Evolutionary conservation across 2,888 invertebrate species (phyloP), one percentile per base, ranked within the genome.

Genomic region (Cantharis lateralis): DNA sequence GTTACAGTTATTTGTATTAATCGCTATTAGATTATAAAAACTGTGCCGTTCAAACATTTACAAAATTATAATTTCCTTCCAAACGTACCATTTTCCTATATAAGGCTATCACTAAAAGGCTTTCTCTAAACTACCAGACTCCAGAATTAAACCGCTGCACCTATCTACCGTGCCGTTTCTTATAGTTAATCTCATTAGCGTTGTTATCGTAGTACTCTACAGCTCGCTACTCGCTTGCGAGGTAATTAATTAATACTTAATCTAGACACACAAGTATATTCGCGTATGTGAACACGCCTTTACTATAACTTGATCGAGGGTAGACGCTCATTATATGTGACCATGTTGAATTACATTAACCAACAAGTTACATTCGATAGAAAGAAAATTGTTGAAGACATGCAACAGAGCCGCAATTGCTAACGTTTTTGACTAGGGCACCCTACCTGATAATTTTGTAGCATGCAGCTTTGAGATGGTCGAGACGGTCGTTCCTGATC

Each of bases 241-340:
- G 81, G 84, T 85, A 88, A 87, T 88, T 88, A 88, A 88, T 88
- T 87, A 87, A 86, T 85, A 84, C 86, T 83, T 87, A 87, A 88
- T 88, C 87, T 87, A 84, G 84, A 83, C 83, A 84, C 85, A 83
- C 75, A 72, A 69, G 76, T 70, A 77, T 76, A 76, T 76, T 76
- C 72, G 72, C 70, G 75, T 73, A 73, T 78, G 71, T 68, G 68
- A 75, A 74, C 73, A 72, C 77, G 73, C 78, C 73, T 73, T 69
- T 78, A 75, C 70, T 66, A 64, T 61, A 66, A 66, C 48, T 48
- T 48, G n/a, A 48, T 48, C 48, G n/a, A 48, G 48, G 9, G 5
- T 48, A 48, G 48, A 7, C 48, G 48, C 48, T 48, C 48, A 48
- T 48, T 48, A 48, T 48, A 48, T 13, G 32, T 32, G 3, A 32